phyloP scores from a whole-genome alignment of 2,888 invertebrate genomes.

The Acanthoscelides obtectus region DNA sequence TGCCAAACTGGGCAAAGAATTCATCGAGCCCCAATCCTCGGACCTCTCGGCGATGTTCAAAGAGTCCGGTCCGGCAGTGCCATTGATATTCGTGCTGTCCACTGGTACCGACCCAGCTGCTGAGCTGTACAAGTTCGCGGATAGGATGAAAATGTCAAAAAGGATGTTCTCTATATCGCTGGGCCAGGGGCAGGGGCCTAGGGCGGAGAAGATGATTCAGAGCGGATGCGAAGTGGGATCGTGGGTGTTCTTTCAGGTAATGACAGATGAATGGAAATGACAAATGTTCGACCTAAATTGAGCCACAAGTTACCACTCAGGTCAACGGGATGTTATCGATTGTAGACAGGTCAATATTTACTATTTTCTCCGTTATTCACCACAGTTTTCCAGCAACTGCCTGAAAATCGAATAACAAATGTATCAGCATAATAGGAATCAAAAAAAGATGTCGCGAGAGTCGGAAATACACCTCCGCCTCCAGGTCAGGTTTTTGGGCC shows the following conservation, averaged over 20 bases:
- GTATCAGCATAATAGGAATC: too few relatives aligned
- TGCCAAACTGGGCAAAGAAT: slow-evolving; percentile 66
- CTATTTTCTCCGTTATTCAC: too few relatives aligned
- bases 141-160: slow-evolving; percentile 69
- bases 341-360: too few relatives aligned
- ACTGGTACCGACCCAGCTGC: slow-evolving; percentile 87
- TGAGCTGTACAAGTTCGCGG: slow-evolving; percentile 78
- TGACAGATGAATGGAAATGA: too few relatives aligned
- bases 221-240: slow-evolving; percentile 71
- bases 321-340: too few relatives aligned
- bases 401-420: too few relatives aligned
- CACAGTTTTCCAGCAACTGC: too few relatives aligned
- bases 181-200: slow-evolving; percentile 85
- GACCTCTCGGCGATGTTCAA: slow-evolving; percentile 76
- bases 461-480: too few relatives aligned
- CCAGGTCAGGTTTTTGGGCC: too few relatives aligned
- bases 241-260: slow-evolving; percentile 83
- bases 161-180: slow-evolving; percentile 79
- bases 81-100: slow-evolving; percentile 83
- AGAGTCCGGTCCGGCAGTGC: slow-evolving; percentile 73
- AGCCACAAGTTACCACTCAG: too few relatives aligned
- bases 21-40: slow-evolving; percentile 81
- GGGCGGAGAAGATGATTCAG: slow-evolving; percentile 72
- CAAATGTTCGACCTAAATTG: too few relatives aligned
- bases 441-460: too few relatives aligned